Conservation (phyloP, 2,888 invertebrate genomes). For the Drosophila tanythrix region DNA sequence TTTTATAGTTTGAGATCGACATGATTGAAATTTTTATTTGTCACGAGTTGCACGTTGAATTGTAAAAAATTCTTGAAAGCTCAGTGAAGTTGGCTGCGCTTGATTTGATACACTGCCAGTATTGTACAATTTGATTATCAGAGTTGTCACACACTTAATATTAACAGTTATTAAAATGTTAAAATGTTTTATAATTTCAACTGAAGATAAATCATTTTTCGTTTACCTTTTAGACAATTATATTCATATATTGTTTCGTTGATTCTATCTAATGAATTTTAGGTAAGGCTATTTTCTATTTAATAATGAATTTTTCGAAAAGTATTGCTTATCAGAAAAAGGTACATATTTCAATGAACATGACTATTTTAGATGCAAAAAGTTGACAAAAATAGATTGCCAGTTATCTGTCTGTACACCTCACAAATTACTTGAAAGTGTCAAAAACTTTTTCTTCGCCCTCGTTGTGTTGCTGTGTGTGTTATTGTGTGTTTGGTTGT, state of each 20-base stretch:
- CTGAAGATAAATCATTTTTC: not conserved
- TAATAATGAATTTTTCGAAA: not conserved
- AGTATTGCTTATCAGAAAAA: not conserved
- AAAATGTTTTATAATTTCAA: not conserved
- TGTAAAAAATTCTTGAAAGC: not conserved
- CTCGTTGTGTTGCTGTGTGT: not conserved
- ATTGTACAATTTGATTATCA: conserved; percentile 12
- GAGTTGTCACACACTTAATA: not conserved
- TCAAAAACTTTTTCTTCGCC: conserved; percentile 30
- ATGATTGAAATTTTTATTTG: conserved; percentile 13
- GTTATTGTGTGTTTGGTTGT: conserved; percentile 18
- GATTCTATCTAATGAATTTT: not conserved
- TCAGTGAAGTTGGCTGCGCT: conserved; percentile 39
- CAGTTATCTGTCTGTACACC: conserved; percentile 23
- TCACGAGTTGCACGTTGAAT: not conserved
- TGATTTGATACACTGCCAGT: conserved; percentile 7
- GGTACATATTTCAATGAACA: conserved; percentile 12
- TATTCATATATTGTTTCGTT: not conserved
- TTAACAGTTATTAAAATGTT: not conserved
- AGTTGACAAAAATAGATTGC: conserved; percentile 39
- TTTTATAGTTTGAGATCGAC: conserved; percentile 50
- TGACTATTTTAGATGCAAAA: conserved; percentile 22
- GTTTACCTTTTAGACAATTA: not conserved
- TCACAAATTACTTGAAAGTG: conserved; percentile 48
- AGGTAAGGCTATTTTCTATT: not conserved